Percentiles rank a stretch among this genome's conserved stretches.
These are phyloP conservation scores for Heterodera carotae DNA, from an alignment of 1,140 invertebrate genomes.

Conservation along the genomic window DNA sequence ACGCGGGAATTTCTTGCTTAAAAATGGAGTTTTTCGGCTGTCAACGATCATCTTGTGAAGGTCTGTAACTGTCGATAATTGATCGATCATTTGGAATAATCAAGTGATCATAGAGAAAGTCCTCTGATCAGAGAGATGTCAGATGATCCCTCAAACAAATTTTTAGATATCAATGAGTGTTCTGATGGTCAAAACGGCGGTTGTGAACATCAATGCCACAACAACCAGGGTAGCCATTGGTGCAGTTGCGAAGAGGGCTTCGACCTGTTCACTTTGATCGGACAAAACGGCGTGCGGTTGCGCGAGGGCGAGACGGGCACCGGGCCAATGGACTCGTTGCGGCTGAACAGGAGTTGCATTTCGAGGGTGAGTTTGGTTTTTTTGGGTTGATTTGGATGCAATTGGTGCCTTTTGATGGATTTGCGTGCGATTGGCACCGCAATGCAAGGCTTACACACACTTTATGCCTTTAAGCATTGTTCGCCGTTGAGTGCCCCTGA, in stretches of 20 bases:
- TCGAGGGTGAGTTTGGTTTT: background rate
- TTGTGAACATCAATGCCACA: conserved; percentile 73
- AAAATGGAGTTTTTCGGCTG: conserved; percentile 91
- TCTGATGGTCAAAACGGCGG: conserved; percentile 79
- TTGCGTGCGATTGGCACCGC: too few species aligned
- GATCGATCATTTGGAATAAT: too few species aligned
- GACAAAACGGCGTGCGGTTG: conserved; percentile 84
- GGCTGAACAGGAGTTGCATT: conserved; percentile 81
- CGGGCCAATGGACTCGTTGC: conserved; percentile 82
- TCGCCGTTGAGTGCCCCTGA: conserved; percentile 78
- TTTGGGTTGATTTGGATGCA: too few species aligned
- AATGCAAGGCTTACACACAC: too few species aligned
- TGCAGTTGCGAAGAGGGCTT: conserved; percentile 88
- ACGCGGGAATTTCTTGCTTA: conserved; percentile 79
- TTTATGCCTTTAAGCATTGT: conserved; percentile 70
- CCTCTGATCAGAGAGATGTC: background rate
- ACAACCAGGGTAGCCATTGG: conserved; percentile 78
- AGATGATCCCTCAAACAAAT: too few species aligned
- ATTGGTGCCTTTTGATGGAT: too few species aligned
- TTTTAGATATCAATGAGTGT: conserved; percentile 86
- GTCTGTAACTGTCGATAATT: conserved; percentile 46
- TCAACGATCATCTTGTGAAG: conserved; percentile 80
- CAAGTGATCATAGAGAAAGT: background rate
- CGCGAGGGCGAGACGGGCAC: conserved; percentile 81
- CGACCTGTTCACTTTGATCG: conserved; percentile 84